These are phyloP conservation scores for Xestia c-nigrum DNA, from an alignment of 2,888 invertebrate genomes.

Conservation along the genomic window DNA sequence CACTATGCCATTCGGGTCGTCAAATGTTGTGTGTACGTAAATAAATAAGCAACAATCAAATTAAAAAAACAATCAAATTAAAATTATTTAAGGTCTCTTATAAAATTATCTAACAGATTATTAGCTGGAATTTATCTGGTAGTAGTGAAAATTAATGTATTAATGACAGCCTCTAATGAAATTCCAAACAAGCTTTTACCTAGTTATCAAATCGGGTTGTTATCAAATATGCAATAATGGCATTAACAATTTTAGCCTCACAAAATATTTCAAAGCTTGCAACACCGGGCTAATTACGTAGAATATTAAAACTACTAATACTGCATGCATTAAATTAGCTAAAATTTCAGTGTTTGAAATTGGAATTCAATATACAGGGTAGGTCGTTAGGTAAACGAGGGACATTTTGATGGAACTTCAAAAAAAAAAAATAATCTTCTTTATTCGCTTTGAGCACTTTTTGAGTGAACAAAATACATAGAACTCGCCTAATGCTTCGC, in stretches of 20 bases:
- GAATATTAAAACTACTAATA: constrained; percentile 48
- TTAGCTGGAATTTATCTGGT: background rate
- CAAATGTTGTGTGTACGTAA: no score
- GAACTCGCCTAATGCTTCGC: no score
- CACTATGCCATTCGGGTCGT: no score
- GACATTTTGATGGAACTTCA: background rate
- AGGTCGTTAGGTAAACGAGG: background rate
- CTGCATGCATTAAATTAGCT: constrained; percentile 18
- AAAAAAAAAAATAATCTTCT: no score
- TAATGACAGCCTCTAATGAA: background rate
- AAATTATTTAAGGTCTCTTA: background rate
- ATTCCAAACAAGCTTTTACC: constrained; percentile 5
- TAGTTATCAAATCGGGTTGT: background rate
- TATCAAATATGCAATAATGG: constrained; percentile 20
- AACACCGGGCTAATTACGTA: constrained; percentile 26
- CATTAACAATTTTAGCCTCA: constrained; percentile 26
- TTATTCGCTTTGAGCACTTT: no score
- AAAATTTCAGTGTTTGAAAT: constrained; percentile 24
- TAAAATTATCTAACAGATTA: background rate
- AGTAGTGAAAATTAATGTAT: background rate
- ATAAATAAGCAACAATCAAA: no score
- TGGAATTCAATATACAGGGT: background rate
- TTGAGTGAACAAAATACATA: no score
- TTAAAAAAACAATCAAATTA: no score
- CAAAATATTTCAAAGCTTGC: constrained; percentile 38